Evolutionary conservation across 1,140 invertebrate species (phyloP).

Genomic region (Mercenaria mercenaria): DNA sequence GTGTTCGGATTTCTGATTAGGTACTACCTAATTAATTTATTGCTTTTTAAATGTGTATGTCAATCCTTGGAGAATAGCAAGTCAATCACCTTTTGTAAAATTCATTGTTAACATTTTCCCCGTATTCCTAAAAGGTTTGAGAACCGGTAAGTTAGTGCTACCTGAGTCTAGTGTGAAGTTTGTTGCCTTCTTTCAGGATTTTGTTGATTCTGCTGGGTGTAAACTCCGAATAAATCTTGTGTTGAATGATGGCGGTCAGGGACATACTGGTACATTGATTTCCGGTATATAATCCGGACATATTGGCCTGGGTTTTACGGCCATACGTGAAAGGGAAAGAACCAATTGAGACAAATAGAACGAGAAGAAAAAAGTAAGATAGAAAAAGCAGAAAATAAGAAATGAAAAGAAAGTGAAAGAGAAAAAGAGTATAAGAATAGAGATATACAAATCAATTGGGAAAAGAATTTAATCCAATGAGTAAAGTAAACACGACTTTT

Average conservation of each 20-base stretch:
- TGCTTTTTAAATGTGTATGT: too few species aligned
- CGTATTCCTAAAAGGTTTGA: too few species aligned
- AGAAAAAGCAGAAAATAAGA: too few species aligned
- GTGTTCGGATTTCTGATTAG: too few species aligned
- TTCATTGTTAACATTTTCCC: too few species aligned
- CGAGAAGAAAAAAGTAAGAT: neutral
- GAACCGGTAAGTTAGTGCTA: neutral
- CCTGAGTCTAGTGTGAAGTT: neutral
- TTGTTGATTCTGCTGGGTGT: neutral
- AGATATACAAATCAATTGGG: too few species aligned
- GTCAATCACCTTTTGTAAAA: too few species aligned
- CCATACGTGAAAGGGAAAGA: neutral
- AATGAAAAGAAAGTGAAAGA: neutral
- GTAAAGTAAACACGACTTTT: neutral
- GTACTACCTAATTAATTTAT: too few species aligned
- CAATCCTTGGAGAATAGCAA: too few species aligned
- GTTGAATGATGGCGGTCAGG: neutral
- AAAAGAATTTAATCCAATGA: too few species aligned
- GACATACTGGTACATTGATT: neutral
- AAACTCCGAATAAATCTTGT: neutral
- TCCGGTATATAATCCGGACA: neutral
- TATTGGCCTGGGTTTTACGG: neutral
- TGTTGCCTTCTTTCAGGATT: neutral
- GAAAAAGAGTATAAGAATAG: neutral
- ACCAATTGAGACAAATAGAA: neutral